Base-by-base conservation (phyloP, 2,113 vertebrate species). In the Actenoides lindsayi region DNA sequence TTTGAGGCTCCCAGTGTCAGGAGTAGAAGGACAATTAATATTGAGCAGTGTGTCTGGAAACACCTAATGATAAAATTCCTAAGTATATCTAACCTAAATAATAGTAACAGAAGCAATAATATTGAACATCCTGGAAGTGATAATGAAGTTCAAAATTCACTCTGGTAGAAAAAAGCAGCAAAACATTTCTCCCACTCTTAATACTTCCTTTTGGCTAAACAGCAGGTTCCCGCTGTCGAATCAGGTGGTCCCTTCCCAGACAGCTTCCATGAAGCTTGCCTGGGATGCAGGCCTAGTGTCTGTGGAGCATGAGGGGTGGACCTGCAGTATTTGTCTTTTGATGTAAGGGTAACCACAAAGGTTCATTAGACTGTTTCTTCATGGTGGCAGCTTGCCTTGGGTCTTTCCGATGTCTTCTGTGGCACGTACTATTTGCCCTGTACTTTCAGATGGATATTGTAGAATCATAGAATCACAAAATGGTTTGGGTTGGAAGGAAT, bases 281-380 rank as follows among this genome's bases (percentile, higher is more conserved):
- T 0, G 2, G 30, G n/a, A 82, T 0, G 10, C 25, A 41, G 18
- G 13, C 30, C 16, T 23, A 16, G 25, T 59, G 19, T 15, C 48
- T 41, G 54, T 20, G 42, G 16, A 37, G 10, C 5, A 1, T 5
- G 5, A 78, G 37, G 5, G 41, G 62, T 73, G 33, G 60, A 83
- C 41, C n/a, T 27, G 18, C 51, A 78, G 12, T 28, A 16, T 83
- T 74, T 63, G 30, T 64, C 54, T 88, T 87, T 35, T 35, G 37
- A 16, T 74, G 17, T 75, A 33, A 75, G 46, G 42, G 30, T 28
- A 87, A 73, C 41, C 48, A 64, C 24, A 35, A 23, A 56, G 17
- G 46, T 37, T 68, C 60, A 35, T 57, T 20, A 44, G 33, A 56
- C 11, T 8, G 10, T 17, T 78, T 4, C 16, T 83, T 35, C 33